phyloP scores from a whole-genome alignment of 30 jellyfish, hydroid and myxozoan species.

The Aurelia aurita complex sp. Pacific region DNA sequence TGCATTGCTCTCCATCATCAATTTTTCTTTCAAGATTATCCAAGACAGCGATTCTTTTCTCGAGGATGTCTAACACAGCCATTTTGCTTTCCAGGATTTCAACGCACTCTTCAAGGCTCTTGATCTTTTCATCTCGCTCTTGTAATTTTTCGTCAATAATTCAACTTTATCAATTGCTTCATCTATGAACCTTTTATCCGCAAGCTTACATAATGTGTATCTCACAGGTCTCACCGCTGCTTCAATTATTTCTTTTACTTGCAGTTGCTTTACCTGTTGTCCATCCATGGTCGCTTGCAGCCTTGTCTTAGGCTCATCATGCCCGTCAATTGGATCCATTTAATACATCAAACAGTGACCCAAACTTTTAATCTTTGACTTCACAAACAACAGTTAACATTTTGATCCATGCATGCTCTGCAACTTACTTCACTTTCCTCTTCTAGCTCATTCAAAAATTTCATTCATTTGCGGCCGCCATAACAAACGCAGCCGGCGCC shows the following conservation, averaged over 20 bases:
- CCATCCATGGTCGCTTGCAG: constrained; percentile 13
- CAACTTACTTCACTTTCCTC: constrained; percentile 24
- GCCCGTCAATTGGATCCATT: constrained; percentile 4
- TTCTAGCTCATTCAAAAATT: constrained; percentile 12
- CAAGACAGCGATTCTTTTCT: constrained; percentile 12
- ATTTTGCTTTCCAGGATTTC: constrained; percentile 15
- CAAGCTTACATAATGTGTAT: constrained; percentile 17
- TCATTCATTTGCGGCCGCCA: too few relatives aligned
- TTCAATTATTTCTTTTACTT: constrained; percentile 29
- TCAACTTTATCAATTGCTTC: constrained; percentile 35
- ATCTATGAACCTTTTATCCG: constrained; percentile 46
- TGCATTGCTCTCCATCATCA: constrained; percentile 38
- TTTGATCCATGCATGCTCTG: constrained; percentile 5
- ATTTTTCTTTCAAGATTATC: constrained; percentile 23
- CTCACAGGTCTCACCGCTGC: constrained; percentile 42
- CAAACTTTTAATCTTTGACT: not conserved
- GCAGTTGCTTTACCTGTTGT: constrained; percentile 25
- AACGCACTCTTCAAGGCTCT: constrained; percentile 42
- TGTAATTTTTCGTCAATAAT: constrained; percentile 35
- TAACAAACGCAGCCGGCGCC: too few relatives aligned
- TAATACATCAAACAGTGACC: constrained; percentile 15
- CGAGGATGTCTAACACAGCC: constrained; percentile 26
- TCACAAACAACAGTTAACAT: constrained; percentile 1
- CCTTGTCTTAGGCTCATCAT: constrained; percentile 30
- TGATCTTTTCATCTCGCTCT: constrained; percentile 48